Evolutionary conservation across 1,140 invertebrate species (phyloP), one percentile per base, ranked within the genome.

Genomic region (Drosophila ananassae): DNA sequence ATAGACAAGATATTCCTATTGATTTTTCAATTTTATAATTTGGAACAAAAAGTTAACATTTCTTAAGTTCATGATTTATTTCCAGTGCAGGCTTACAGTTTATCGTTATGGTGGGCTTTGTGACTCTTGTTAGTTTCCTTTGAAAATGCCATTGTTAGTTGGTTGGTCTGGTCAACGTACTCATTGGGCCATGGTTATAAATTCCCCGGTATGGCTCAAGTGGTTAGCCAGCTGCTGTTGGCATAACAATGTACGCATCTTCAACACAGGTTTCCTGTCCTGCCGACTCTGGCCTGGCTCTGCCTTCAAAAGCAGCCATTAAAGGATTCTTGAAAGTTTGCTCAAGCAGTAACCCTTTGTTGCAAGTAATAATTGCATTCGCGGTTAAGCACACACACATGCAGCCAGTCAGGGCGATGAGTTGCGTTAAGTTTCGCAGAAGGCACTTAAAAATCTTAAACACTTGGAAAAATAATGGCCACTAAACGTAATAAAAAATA

Each of bases 361-460:
- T 79, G 74, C 69, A 72, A 87, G 82, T 87, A 81, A 82, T 87
- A 78, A 85, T 82, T 87, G 58, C 69, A 73, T 68, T 77, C 32
- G 63, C 59, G 80, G 73, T 76, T 73, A 67, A 56, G 67, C 64
- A 77, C 32, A 73, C 39, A 55, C 12, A 25, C 60, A 37, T 28
- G 25, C 25, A 28, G 5, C 25, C 8, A 21, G 21, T 39, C 9
- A 9, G 6, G 21, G 55, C 39, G 51, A 44, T 39, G 13, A 30
- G 60, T 24, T 67, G 78, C 47, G 46, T 46, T 48, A 32, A 37
- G 59, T 28, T 55, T n/a, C 60, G 62, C 56, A 55, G 50, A 47
- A 52, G 63, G 81, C 78, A 81, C 81, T 81, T 87, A 63, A 71
- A 57, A 59, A 58, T 46, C 57, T 47, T n/a, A 3, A 22, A 30